These are phyloP conservation scores for Podargus strigoides DNA, from an alignment of 2,797 vertebrate genomes.

Conservation along the genomic window DNA sequence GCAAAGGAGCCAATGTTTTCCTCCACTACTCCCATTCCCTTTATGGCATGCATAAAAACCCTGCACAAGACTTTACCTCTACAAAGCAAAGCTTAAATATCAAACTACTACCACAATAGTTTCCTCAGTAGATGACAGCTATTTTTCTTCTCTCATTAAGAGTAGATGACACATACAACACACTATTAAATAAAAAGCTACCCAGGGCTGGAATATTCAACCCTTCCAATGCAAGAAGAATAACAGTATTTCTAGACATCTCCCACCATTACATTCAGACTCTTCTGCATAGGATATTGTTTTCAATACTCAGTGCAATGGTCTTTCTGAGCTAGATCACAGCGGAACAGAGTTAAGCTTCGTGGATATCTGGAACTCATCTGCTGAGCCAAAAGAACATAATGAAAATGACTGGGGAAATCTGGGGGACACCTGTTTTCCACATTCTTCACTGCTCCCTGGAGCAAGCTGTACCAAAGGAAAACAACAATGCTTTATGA, in stretches of 20 bases:
- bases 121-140: neutral
- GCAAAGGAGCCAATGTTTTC: neutral
- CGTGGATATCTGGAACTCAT: conserved; percentile 19
- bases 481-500: conserved; percentile 38
- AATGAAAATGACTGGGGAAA: conserved; percentile 14
- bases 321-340: neutral
- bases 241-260: neutral
- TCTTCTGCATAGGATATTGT: neutral
- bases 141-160: neutral
- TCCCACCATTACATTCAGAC: neutral
- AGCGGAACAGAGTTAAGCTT: neutral
- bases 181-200: neutral
- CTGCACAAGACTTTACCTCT: neutral
- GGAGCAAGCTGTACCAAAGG: conserved; percentile 55
- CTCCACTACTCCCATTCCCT: neutral
- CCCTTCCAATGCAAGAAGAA: neutral
- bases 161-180: neutral
- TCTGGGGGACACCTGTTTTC: conserved; percentile 47
- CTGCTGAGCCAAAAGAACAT: neutral
- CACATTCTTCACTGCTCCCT: conserved; percentile 53
- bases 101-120: neutral
- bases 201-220: neutral
- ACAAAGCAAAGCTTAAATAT: neutral
- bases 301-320: neutral
- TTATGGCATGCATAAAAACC: neutral